Conservation (phyloP, 1,140 invertebrate genomes). For the Drosophila murphyi region DNA sequence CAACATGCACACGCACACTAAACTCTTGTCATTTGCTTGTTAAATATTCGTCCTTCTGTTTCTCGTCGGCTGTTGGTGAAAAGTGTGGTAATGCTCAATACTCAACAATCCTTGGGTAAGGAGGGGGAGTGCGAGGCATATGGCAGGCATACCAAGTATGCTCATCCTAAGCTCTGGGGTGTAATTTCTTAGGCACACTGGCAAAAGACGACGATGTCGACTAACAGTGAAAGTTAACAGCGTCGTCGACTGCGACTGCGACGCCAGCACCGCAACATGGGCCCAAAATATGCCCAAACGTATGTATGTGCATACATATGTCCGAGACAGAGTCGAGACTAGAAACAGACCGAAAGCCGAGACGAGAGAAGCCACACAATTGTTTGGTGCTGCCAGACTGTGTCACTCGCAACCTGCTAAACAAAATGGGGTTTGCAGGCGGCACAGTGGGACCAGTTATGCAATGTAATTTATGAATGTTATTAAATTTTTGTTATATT, state of each 20-base stretch:
- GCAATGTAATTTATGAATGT: neutral
- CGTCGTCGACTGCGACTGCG: conserved; percentile 33
- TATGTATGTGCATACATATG: neutral
- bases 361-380: conserved; percentile 19
- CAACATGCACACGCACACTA: conserved; percentile 36
- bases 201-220: conserved; percentile 38
- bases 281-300: conserved; percentile 29
- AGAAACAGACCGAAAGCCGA: conserved; percentile 17
- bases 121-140: neutral
- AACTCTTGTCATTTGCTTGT: conserved; percentile 73
- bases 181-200: conserved; percentile 61
- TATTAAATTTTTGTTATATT: too few species aligned
- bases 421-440: neutral
- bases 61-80: conserved; percentile 37
- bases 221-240: conserved; percentile 59
- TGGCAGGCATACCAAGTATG: conserved; percentile 8
- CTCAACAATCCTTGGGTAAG: conserved; percentile 36
- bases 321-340: conserved; percentile 13
- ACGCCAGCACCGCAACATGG: conserved; percentile 38
- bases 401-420: conserved; percentile 42
- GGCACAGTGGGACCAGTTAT: conserved; percentile 37
- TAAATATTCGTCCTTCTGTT: conserved; percentile 43
- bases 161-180: conserved; percentile 65
- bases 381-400: conserved; percentile 59
- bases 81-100: conserved; percentile 63